Evolutionary conservation across 1,140 invertebrate species (phyloP).

Genomic region (Leptestheria dahalacensis): DNA sequence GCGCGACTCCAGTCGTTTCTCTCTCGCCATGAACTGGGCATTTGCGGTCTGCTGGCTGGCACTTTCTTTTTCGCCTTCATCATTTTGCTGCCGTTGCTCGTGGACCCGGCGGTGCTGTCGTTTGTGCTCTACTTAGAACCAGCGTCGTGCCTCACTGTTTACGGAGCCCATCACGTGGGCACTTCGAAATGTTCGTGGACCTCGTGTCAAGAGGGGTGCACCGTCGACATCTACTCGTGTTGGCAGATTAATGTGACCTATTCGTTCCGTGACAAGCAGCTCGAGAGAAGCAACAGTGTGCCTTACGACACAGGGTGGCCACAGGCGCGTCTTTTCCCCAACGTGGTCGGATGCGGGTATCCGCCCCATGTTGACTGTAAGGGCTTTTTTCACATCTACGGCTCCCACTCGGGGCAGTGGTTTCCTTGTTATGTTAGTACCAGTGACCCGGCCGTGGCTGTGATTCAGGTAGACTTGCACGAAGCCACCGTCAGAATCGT

Average conservation of each 20-base stretch:
- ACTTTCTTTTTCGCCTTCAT: constrained; percentile 15
- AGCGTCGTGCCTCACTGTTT: constrained; percentile 22
- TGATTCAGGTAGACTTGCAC: constrained; percentile 20
- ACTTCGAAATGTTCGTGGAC: constrained; percentile 27
- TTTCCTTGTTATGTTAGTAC: constrained; percentile 21
- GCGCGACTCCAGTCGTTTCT: neutral
- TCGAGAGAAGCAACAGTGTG: constrained; percentile 23
- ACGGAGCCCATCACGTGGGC: constrained; percentile 19
- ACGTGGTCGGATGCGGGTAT: constrained; percentile 27
- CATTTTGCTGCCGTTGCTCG: constrained; percentile 12
- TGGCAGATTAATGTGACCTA: constrained; percentile 24
- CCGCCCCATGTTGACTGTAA: constrained; percentile 23
- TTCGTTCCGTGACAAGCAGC: neutral
- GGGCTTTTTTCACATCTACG: constrained; percentile 21
- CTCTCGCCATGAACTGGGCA: constrained; percentile 11
- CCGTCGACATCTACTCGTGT: constrained; percentile 24
- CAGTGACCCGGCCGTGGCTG: constrained; percentile 19
- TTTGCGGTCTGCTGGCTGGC: constrained; percentile 15
- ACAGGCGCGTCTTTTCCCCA: constrained; percentile 22
- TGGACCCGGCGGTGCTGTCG: constrained; percentile 24
- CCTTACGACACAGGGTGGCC: neutral
- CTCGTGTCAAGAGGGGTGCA: constrained; percentile 26
- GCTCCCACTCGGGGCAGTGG: constrained; percentile 8
- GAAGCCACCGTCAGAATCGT: constrained; percentile 21
- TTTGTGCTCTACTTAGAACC: constrained; percentile 22